Evolutionary conservation across 2,797 vertebrate genomes (phyloP), one percentile per base, ranked within the genome.

Genomic region (Oceanodroma leucorhoa): DNA sequence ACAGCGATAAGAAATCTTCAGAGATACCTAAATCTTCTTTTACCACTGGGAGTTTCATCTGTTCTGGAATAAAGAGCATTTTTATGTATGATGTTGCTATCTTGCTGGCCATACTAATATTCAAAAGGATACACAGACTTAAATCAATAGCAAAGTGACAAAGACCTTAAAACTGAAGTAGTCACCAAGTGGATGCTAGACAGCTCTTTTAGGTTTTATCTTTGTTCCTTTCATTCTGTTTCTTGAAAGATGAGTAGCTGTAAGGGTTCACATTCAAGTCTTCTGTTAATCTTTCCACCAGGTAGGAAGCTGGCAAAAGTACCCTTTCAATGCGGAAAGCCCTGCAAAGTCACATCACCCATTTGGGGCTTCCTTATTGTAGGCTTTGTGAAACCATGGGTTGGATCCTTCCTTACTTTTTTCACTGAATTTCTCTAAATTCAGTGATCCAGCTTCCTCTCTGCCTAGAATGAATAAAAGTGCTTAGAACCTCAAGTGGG

Each of bases 1-100:
- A 67, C 48, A 83, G 93, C 6, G 96, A 97, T 97, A 97, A 98
- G 97, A 97, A 98, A 97, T 97, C 96, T 97, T 97, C 95, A 96
- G 96, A 96, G 95, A 95, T 96, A 94, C 81, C 87, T 98, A 97
- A 97, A 98, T 97, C 95, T 97, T 97, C 92, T 94, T 84, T 96
- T 96, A 95, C 91, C 91, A 90, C 85, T 87, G 61, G 79, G 92
- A 96, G 72, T 96, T 97, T 97, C 95, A 95, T 96, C 89, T 91
- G 70, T 96, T 96, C 72, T 87, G 64, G 85, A 97, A 97, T 95
- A 97, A 96, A 94, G 86, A 90, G 85, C 75, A 66, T 96, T 96
- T 96, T 96, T 94, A 96, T 90, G 88, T 96, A 94, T 94, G 97
- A 94, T 97, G 62, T 94, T 97, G 96, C 96, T 97, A 93, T 97